Percentiles rank a stretch among this genome's conserved stretches.
Evolutionary conservation across 1,140 invertebrate genomes (phyloP).

Genomic region (Amyelois transitella): DNA sequence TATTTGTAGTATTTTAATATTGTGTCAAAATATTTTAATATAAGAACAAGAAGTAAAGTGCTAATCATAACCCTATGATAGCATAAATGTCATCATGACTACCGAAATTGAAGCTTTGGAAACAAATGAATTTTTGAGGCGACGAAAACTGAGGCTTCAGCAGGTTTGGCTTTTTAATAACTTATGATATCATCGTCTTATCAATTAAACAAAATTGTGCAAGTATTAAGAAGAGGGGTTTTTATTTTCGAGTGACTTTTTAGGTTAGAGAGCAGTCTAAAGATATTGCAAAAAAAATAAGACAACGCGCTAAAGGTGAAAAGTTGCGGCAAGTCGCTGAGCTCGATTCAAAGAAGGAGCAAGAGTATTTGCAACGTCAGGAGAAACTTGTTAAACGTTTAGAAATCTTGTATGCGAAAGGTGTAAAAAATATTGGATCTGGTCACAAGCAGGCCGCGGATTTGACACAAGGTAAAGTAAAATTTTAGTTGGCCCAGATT

Average conservation of each 20-base stretch:
- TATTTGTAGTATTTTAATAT: neutral
- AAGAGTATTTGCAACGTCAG: constrained; percentile 51
- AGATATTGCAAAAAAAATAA: constrained; percentile 68
- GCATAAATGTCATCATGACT: constrained; percentile 46
- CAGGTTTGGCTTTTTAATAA: constrained; percentile 53
- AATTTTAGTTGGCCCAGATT: neutral
- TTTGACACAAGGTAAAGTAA: constrained; percentile 27
- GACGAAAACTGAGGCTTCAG: constrained; percentile 64
- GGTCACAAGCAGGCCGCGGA: constrained; percentile 50
- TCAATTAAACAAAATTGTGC: neutral
- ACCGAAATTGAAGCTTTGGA: constrained; percentile 52
- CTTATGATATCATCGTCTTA: neutral
- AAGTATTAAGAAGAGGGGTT: neutral
- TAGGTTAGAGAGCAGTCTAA: constrained; percentile 72
- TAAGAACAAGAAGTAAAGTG: neutral
- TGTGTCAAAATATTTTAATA: neutral
- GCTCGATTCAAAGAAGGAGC: constrained; percentile 47
- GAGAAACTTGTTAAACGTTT: constrained; percentile 53
- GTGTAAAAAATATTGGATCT: constrained; percentile 50
- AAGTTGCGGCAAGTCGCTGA: constrained; percentile 43
- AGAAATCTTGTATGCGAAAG: constrained; percentile 49
- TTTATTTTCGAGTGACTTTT: constrained; percentile 13
- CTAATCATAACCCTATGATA: neutral
- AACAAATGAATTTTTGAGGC: constrained; percentile 67
- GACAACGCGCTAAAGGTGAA: constrained; percentile 60